Evolutionary conservation across 2,888 invertebrate species (phyloP).

Genomic region (Augochlorella aurata): DNA sequence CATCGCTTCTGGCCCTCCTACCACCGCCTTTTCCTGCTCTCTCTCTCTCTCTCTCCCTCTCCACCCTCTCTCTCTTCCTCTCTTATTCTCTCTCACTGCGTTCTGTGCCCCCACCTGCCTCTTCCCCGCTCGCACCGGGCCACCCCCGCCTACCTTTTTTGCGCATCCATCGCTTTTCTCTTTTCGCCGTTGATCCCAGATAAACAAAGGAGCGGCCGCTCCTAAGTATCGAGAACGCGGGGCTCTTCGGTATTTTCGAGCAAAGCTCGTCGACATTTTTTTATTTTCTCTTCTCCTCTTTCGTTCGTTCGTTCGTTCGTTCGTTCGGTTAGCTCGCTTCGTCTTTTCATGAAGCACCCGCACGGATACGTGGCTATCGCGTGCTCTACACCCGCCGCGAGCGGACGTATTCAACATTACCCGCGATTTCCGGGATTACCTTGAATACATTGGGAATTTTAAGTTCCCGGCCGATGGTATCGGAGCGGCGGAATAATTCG

Average conservation of each 20-base stretch:
- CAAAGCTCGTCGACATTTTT: conserved; percentile 16
- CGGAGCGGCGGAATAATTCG: not conserved
- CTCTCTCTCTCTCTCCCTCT: not conserved
- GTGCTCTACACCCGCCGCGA: not conserved
- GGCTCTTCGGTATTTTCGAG: conserved; percentile 48
- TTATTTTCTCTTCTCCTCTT: conserved; percentile 1
- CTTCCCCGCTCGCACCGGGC: not conserved
- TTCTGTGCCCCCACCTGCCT: not conserved
- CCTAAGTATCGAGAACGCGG: conserved; percentile 55
- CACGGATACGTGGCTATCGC: conserved; percentile 19
- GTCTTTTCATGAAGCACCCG: conserved; percentile 45
- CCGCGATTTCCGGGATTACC: conserved; percentile 42
- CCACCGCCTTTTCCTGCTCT: not conserved
- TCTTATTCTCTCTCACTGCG: not conserved
- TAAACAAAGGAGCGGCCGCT: conserved; percentile 58
- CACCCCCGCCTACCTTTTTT: conserved; percentile 51
- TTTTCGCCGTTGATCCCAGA: conserved; percentile 48
- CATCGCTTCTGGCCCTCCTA: conserved; percentile 37
- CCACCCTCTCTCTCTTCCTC: not conserved
- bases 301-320: not conserved
- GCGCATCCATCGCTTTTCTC: conserved; percentile 47
- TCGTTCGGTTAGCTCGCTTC: conserved; percentile 22
- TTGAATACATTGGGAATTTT: conserved; percentile 26
- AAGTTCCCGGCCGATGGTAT: not conserved
- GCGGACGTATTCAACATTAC: conserved; percentile 41